These are phyloP conservation scores for Halocaridina rubra DNA, from an alignment of 2,888 invertebrate species.

Conservation along the genomic window DNA sequence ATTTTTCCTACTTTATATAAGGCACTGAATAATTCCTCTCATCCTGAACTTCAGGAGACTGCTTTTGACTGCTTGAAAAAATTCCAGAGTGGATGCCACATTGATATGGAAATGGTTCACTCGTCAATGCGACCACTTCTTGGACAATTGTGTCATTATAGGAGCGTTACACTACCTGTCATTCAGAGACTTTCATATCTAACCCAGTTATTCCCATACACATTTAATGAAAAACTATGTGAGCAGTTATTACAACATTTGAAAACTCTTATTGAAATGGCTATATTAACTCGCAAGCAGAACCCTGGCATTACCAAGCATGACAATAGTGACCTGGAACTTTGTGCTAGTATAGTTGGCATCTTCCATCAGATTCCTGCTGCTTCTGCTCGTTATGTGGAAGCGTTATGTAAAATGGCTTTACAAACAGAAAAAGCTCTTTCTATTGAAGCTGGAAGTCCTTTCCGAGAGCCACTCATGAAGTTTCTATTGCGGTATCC, in stretches of 20 bases:
- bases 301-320: conserved; percentile 31
- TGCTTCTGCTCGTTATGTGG: conserved; percentile 87
- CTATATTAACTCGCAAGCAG: conserved; percentile 71
- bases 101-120: conserved; percentile 89
- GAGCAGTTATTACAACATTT: conserved; percentile 93
- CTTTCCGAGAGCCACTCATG: conserved; percentile 87
- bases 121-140: conserved; percentile 90
- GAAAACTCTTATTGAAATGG: conserved; percentile 85
- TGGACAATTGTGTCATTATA: conserved; percentile 85
- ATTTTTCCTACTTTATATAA: conserved; percentile 88
- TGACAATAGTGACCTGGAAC: conserved; percentile 54
- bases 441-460: conserved; percentile 88
- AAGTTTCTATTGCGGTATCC: conserved; percentile 90
- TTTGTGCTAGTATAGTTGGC: conserved; percentile 80
- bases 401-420: conserved; percentile 84
- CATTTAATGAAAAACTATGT: conserved; percentile 91
- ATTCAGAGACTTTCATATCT: conserved; percentile 90
- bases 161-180: conserved; percentile 86
- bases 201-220: conserved; percentile 94
- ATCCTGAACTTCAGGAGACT: conserved; percentile 89
- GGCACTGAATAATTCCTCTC: conserved; percentile 83
- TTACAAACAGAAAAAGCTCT: conserved; percentile 90
- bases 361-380: conserved; percentile 95
- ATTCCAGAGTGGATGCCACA: conserved; percentile 84
- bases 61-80: conserved; percentile 95